These are phyloP conservation scores for Chlorodrepanis virens DNA, from an alignment of 2,113 vertebrate species.

Conservation along the genomic window DNA sequence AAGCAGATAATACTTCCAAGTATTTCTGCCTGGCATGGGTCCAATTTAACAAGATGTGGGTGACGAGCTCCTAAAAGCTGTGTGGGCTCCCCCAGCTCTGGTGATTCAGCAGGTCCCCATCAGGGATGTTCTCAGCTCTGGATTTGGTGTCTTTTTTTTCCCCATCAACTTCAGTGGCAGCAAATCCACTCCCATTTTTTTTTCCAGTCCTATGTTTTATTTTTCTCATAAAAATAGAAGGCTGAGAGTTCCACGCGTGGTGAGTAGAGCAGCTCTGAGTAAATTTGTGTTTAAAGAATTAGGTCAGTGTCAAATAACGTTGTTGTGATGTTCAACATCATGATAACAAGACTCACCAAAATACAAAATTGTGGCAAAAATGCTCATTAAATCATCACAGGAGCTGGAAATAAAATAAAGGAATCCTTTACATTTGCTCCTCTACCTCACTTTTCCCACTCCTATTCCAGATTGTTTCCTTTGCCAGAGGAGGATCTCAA, in stretches of 20 bases:
- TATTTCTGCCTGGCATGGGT: neutral
- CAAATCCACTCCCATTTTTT: neutral
- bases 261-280: neutral
- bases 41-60: neutral
- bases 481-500: neutral
- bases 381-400: neutral
- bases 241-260: neutral
- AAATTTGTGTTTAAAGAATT: neutral
- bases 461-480: neutral
- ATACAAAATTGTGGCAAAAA: neutral
- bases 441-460: neutral
- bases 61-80: neutral
- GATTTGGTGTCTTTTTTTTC: neutral
- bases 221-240: neutral
- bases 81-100: neutral
- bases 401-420: neutral
- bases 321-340: neutral
- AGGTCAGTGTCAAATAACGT: neutral
- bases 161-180: neutral
- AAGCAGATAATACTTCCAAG: neutral
- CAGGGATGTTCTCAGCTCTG: neutral
- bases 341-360: neutral
- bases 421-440: neutral
- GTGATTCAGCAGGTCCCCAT: neutral
- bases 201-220: rapidly evolving